phyloP scores from a whole-genome alignment of 2,113 vertebrate species.

The Megatriorchis doriae region DNA sequence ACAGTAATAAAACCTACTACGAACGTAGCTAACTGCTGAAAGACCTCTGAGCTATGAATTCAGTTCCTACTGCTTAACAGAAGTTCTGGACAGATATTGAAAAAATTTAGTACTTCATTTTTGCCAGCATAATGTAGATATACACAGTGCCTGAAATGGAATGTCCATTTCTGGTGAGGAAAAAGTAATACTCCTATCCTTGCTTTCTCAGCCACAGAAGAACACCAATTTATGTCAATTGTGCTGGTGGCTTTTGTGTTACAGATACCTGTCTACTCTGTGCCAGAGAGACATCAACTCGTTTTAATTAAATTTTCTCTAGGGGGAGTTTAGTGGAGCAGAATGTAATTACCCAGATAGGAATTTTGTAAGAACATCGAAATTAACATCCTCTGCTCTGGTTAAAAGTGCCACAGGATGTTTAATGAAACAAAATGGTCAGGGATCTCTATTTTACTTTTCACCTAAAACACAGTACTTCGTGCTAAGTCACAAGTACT shows the following conservation, averaged over 20 bases:
- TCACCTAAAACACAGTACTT: neutral
- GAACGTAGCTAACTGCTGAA: neutral
- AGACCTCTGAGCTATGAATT: neutral
- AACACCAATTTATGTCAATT: neutral
- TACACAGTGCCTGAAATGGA: neutral
- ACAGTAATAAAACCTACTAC: neutral
- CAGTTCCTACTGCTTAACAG: neutral
- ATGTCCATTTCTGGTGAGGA: neutral
- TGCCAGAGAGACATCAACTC: neutral
- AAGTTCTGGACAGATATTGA: neutral
- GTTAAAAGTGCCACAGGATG: neutral
- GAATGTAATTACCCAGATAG: conserved; percentile 35
- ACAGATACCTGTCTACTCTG: conserved; percentile 26
- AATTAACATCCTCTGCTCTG: conserved; percentile 1
- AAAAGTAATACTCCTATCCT: neutral
- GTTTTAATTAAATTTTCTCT: conserved; percentile 55
- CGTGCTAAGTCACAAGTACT: neutral
- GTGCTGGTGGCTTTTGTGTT: conserved; percentile 12
- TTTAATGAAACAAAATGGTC: conserved; percentile 30
- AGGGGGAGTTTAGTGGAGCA: neutral
- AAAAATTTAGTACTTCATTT: neutral
- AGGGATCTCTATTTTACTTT: neutral
- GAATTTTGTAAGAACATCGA: conserved; percentile 23
- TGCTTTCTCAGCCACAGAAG: neutral
- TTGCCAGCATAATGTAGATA: neutral